These are phyloP conservation scores for Platypus cylindrus DNA, from an alignment of 2,888 invertebrate genomes.

Conservation along the genomic window DNA sequence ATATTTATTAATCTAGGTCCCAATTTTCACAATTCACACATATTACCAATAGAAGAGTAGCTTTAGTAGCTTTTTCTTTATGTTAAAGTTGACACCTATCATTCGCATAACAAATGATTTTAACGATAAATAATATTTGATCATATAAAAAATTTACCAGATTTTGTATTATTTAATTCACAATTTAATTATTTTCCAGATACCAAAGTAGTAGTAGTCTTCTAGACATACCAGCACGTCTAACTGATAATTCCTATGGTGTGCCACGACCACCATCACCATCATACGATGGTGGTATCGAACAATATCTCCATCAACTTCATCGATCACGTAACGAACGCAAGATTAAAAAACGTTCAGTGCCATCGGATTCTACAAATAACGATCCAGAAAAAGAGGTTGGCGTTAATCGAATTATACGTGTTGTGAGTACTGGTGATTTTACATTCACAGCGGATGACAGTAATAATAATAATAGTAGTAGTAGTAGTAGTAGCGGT, in stretches of 20 bases:
- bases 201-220: conserved; percentile 11
- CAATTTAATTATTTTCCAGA: conserved; percentile 7
- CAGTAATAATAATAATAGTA: conserved; percentile 39
- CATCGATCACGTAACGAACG: conserved; percentile 63
- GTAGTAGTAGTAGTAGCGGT: too few species aligned
- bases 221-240: conserved; percentile 18
- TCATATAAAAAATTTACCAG: too few species aligned
- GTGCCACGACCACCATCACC: conserved; percentile 48
- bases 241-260: conserved; percentile 49
- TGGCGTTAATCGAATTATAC: conserved; percentile 73
- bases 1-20: too few species aligned
- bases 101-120: too few species aligned
- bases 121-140: too few species aligned
- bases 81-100: too few species aligned
- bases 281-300: conserved; percentile 46
- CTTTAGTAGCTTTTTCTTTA: too few species aligned
- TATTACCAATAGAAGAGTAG: too few species aligned
- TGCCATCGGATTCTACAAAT: conserved; percentile 27
- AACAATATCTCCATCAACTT: conserved; percentile 52
- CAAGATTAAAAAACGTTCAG: conserved; percentile 49
- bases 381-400: conserved; percentile 61
- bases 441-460: conserved; percentile 71
- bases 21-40: too few species aligned
- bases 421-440: conserved; percentile 85
- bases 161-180: background rate